Evolutionary conservation across 2,113 vertebrate genomes (phyloP).

Genomic region (Hyperoodon ampullatus): DNA sequence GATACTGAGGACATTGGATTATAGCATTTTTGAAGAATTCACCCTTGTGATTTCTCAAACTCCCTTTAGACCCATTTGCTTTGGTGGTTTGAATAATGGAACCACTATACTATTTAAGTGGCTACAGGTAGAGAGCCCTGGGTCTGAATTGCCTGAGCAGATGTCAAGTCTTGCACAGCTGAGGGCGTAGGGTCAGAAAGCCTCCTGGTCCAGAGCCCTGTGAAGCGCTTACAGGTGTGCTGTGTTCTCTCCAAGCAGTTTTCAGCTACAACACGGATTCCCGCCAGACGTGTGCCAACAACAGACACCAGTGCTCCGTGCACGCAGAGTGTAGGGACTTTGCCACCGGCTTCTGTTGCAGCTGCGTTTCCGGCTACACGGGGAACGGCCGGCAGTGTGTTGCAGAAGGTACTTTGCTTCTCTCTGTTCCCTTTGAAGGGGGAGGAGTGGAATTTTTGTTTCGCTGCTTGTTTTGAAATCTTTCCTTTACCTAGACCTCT

Average conservation of each 20-base stretch:
- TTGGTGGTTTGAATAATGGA: not conserved
- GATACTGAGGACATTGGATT: not conserved
- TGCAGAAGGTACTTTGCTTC: constrained; percentile 89
- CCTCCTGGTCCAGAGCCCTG: fast-evolving
- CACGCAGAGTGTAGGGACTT: constrained; percentile 94
- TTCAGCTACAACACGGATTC: constrained; percentile 91
- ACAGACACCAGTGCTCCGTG: constrained; percentile 92
- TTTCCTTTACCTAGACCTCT: not conserved
- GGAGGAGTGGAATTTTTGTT: not conserved
- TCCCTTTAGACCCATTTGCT: not conserved
- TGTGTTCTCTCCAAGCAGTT: constrained; percentile 84
- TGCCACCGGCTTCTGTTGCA: constrained; percentile 93
- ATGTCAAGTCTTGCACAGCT: not conserved
- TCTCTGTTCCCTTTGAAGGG: fast-evolving
- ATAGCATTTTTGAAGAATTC: not conserved
- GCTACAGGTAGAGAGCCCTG: fast-evolving
- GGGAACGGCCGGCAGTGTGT: constrained; percentile 95
- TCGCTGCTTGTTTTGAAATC: not conserved
- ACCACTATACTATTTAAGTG: fast-evolving
- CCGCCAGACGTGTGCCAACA: constrained; percentile 90
- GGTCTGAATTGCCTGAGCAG: not conserved
- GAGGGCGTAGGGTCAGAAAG: fast-evolving
- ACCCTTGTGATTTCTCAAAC: not conserved
- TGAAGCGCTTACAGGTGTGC: fast-evolving
- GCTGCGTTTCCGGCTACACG: constrained; percentile 93